Evolutionary conservation across 2,113 vertebrate genomes (phyloP), one percentile per base, ranked within the genome.

Genomic region (Asarcornis scutulata): DNA sequence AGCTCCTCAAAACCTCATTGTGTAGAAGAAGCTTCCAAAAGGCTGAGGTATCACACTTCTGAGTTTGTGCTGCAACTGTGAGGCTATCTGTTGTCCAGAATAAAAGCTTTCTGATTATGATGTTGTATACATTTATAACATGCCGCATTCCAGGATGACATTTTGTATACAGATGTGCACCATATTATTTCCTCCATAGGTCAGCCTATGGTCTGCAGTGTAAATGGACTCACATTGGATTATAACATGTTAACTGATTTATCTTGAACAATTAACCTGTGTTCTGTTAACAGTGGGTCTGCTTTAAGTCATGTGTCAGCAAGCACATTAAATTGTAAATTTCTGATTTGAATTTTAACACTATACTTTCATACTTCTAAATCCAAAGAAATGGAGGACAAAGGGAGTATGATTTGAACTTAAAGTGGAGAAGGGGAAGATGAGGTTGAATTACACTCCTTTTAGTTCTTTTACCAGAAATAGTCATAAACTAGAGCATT

Each of bases 61-160:
- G 68, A 62, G 63, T 12, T 27, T 32, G 0, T 29, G 25, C 5
- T 6, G 2, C 14, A 16, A 31, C 36, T 76, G 3, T 31, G 85
- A n/a, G 74, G 44, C 67, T 67, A 64, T 17, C 2, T 11, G 32
- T 36, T 5, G 3, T 27, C 38, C 72, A 53, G 34, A 50, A 27
- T 7, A 11, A 14, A 21, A 60, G 3, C 8, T 83, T 17, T 2
- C 11, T 50, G 20, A 1, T 12, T 27, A 0, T 4, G 17, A 3
- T 2, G 4, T n/a, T 29, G 4, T 11, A 20, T 46, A 59, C 13
- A 0, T 13, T 53, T 17, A 14, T 32, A 9, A 3, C 7, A 1
- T 14, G 10, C 44, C 44, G 1, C 1, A 0, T 22, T 48, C 7
- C 50, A 34, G 40, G 32, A 11, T 17, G 17, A 4, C 0, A 1